Base-by-base conservation (phyloP, 2,797 vertebrate species). In the Carcharodon carcharias region DNA sequence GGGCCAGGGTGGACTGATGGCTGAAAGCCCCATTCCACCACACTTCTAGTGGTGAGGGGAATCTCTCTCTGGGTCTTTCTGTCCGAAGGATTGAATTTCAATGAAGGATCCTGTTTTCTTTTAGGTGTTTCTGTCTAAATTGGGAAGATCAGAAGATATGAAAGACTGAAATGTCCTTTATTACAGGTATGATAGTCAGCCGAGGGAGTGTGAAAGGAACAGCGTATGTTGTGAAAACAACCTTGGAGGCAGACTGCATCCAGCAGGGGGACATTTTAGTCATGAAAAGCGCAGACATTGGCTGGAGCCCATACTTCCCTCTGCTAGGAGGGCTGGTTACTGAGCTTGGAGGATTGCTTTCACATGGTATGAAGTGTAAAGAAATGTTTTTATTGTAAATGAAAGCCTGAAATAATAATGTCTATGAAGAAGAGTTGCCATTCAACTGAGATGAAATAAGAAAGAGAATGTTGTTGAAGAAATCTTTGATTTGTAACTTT, bases 231-330 rank as follows among this genome's bases (percentile, higher is more conserved):
- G 21, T 96, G 58, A 87, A 71, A 67, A 67, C 21, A 0, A 65
- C 63, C 9, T 16, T 45, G 82, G 96, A 91, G 1, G 16, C 96
- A 35, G 45, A 31, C 82, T 67, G 82, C 73, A 96, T 96, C 58
- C 77, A 65, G 23, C 58, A 71, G 26, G 96, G 96, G 4, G 96
- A 96, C 40, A 96, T 96, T n/a, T 91, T 96, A 87, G 50, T 96
- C 28, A 56, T 88, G 61, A 63, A 21, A 77, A 96, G 96, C 58
- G 89, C 82, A 67, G 96, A 96, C 82, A 87, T 96, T n/a, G 96
- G 96, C 21, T 96, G 96, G 96, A 96, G 96, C 88, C 96, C 82
- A 45, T 96, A 96, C n/a, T 96, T 96, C 82, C 82, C 96, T 8
- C 61, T 96, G 40, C n/a, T 96, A 1, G 61, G 61, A 0, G 96